A percentile compares a stretch with the other conserved stretches of the same genome.
These are phyloP conservation scores for Brachypalpus laphriformis DNA, from an alignment of 2,888 invertebrate genomes.

Conservation along the genomic window DNA sequence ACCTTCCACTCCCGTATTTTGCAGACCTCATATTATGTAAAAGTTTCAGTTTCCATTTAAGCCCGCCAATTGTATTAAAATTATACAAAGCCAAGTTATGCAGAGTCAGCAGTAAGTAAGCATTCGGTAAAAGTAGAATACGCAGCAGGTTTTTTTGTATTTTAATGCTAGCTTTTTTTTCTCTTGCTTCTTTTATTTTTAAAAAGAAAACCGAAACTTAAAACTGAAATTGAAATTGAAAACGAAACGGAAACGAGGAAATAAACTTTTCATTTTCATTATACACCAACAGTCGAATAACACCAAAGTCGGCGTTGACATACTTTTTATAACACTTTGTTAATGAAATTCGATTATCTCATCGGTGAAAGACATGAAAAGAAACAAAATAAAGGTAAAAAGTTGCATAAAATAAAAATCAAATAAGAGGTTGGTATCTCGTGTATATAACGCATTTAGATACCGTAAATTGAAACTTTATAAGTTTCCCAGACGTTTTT, in stretches of 20 bases:
- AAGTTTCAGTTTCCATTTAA: background rate
- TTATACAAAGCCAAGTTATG: background rate
- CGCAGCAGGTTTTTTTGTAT: background rate
- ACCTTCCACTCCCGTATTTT: background rate
- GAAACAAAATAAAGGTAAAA: background rate
- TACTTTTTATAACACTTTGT: constrained; percentile 22
- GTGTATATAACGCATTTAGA: background rate
- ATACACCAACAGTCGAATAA: constrained; percentile 2
- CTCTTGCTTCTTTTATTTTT: background rate
- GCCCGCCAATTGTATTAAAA: background rate
- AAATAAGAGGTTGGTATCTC: constrained; percentile 3
- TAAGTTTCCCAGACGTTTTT: background rate
- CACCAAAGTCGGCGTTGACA: constrained; percentile 34
- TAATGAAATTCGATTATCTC: constrained; percentile 62
- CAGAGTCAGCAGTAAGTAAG: background rate
- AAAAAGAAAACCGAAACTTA: background rate
- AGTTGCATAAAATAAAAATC: constrained; percentile 9
- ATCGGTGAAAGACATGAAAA: constrained; percentile 37
- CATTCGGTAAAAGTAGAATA: constrained; percentile 8
- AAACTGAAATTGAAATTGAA: background rate
- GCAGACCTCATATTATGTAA: background rate
- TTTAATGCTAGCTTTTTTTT: too few species aligned
- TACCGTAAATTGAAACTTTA: background rate
- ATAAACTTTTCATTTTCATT: constrained; percentile 3
- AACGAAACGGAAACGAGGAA: constrained; percentile 17